Base-by-base conservation (phyloP, 2,888 invertebrate species). In the Pandemis cinnamomeana region DNA sequence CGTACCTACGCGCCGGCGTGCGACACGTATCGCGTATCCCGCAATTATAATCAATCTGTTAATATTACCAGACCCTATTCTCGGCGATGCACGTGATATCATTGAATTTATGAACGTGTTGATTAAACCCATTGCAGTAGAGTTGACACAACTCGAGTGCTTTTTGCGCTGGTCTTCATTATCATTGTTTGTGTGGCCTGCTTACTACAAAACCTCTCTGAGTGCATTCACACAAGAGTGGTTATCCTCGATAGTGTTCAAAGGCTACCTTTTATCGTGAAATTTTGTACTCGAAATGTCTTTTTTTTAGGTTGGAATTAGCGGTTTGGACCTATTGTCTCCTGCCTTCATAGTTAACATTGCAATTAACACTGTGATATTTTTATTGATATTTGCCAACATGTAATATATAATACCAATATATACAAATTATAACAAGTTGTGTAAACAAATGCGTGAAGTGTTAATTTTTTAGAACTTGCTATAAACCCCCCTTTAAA, bases 1-100 rank as follows among this genome's bases (percentile, higher is more conserved):
- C 90, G 91, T 92, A 91, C 85, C 85, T 84, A 76, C 77, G 76
- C 71, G 75, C 71, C 71, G 66, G 69, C 53, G 67, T 72, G 66
- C 71, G 68, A 66, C 77, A 64, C 62, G 67, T 69, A 67, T 69
- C 72, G 62, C 75, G 67, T 72, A 74, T 72, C 74, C 71, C 53
- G 67, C 74, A 74, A 74, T 74, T 74, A 74, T 74, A 71, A 55
- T 60, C 74, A 74, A 71, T 74, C 74, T 74, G 74, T 74, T 74
- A 74, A 74, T 71, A 74, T 74, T 71, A 46, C 71, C 36, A 53
- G 70, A 71, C 74, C 70, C 74, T 74, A 74, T 74, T 74, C 74
- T 74, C 67, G 44, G 73, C 66, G 66, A 66, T 71, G 71, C 74
- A 74, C 72, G 72, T 74, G 71, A 74, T 44, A 70, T 74, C 71